Evolutionary conservation across 2,888 invertebrate species (phyloP).

Genomic region (Hyles lineata): DNA sequence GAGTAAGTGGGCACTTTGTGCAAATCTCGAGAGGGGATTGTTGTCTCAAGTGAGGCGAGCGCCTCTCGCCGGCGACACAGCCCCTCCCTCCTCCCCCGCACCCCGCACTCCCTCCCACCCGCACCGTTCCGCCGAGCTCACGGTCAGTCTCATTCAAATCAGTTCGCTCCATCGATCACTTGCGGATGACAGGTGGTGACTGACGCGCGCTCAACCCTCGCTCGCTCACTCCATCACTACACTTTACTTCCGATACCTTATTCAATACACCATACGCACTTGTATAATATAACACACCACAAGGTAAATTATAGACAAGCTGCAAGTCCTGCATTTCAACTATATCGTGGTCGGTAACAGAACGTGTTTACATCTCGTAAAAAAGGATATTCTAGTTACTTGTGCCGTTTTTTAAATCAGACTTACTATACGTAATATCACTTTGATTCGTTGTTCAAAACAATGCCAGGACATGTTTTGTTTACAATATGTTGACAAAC

Average conservation of each 20-base stretch:
- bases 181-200: neutral
- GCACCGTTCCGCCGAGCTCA: neutral
- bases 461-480: too few species aligned
- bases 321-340: too few species aligned
- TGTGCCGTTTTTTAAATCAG: too few species aligned
- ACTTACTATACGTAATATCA: too few species aligned
- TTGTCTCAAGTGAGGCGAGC: constrained; percentile 17
- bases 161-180: neutral
- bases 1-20: constrained; percentile 43
- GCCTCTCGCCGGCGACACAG: neutral
- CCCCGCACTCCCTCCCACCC: neutral
- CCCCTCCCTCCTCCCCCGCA: neutral
- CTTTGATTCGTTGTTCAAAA: too few species aligned
- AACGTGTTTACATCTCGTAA: too few species aligned
- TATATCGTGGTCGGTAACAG: too few species aligned
- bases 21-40: constrained; percentile 33
- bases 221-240: neutral
- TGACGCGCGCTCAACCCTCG: neutral
- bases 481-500: too few species aligned
- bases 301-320: neutral
- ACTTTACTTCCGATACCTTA: neutral
- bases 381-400: too few species aligned
- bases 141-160: constrained; percentile 2
- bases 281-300: too few species aligned
- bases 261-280: neutral